Evolutionary conservation across 2,113 vertebrate species (phyloP), one percentile per base, ranked within the genome.

Genomic region (Pluvialis apricaria): DNA sequence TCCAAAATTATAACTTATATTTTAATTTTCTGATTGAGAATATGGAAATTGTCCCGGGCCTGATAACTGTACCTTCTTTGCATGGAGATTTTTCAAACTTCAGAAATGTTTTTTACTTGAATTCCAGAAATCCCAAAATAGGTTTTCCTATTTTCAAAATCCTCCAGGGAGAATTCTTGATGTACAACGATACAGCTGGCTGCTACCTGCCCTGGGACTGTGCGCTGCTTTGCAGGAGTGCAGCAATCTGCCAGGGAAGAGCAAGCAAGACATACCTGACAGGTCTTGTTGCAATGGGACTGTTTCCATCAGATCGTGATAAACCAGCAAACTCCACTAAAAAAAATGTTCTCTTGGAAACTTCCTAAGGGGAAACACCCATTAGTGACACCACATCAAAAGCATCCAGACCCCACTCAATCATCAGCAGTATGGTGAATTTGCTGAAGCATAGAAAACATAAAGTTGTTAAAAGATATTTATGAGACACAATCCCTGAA

Each of bases 311-410:
- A 40, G 60, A 45, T 80, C 0, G 0, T 70, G 51, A 94, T 93
- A 88, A 94, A 86, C 5, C 29, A 88, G 22, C 15, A 66, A 95
- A 94, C 24, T 87, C 29, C 20, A n/a, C 52, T 42, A 78, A 61
- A 91, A 88, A 88, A 92, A 68, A 66, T 31, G 38, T 73, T 93
- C 31, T 83, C 14, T 88, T 94, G 94, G 86, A 90, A 92, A 47
- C 8, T 51, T 92, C 32, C 38, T 64, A 81, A 60, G 14, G 31
- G 38, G n/a, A 86, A 86, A 93, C 69, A 84, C 90, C 82, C 68
- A 24, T 92, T 92, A 78, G 20, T 78, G 45, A 44, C 55, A 92
- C 26, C 9, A 86, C 54, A 83, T 78, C 79, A 86, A 76, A 90
- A 51, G 8, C n/a, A 77, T 52, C 16, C 42, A 66, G 54, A n/a